phyloP scores from a whole-genome alignment of 2,113 vertebrate species.

The Camelus bactrianus region DNA sequence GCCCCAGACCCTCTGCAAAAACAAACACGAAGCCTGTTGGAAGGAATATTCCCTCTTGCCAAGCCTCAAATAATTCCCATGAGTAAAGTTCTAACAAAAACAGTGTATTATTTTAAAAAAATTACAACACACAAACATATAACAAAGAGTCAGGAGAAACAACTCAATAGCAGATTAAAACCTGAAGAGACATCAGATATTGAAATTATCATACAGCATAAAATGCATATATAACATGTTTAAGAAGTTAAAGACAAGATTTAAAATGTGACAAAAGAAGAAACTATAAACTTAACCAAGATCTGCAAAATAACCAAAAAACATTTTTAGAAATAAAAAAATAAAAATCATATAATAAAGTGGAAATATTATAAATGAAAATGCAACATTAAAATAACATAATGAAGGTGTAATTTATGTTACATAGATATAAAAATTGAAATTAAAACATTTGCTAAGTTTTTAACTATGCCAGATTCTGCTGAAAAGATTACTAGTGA shows the following conservation, averaged over 20 bases:
- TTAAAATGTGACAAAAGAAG: conserved; percentile 20
- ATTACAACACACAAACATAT: background rate
- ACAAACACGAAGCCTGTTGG: background rate
- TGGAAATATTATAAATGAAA: background rate
- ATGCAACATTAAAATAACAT: background rate
- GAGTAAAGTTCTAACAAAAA: conserved; percentile 12
- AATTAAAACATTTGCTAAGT: background rate
- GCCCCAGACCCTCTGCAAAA: background rate
- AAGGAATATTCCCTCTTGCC: background rate
- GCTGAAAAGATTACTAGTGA: conserved; percentile 17
- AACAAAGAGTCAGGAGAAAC: background rate
- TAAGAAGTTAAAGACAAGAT: background rate
- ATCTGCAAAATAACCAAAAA: background rate
- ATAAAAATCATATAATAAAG: background rate
- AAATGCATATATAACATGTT: background rate
- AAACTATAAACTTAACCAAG: background rate
- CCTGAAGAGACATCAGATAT: background rate
- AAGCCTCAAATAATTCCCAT: background rate
- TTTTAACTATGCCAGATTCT: background rate
- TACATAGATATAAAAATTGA: background rate
- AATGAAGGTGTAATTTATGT: background rate
- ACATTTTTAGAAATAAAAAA: background rate
- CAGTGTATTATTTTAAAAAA: background rate
- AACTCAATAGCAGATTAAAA: background rate
- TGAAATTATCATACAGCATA: background rate